These are phyloP conservation scores for Seira sanloemensis DNA, from an alignment of 2,888 invertebrate species.

Conservation along the genomic window DNA sequence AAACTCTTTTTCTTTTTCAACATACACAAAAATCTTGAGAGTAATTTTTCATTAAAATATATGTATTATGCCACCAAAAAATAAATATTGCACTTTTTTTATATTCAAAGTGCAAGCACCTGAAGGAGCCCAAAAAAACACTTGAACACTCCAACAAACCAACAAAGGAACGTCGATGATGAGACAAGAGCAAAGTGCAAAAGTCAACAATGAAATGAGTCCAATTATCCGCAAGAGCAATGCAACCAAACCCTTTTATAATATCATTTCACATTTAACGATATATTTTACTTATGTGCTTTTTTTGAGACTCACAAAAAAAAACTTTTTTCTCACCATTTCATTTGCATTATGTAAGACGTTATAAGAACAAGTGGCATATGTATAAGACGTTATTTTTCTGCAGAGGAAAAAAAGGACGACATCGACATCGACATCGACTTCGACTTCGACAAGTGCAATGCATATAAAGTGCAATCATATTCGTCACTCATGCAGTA, in stretches of 20 bases:
- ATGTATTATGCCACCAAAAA: neutral
- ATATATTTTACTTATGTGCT: no score
- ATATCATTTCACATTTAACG: slow-evolving; percentile 46
- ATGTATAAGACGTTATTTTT: neutral
- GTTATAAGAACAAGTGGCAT: neutral
- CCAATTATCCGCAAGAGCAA: slow-evolving; percentile 41
- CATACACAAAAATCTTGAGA: no score
- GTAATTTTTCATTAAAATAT: neutral
- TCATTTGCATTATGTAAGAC: slow-evolving; percentile 32
- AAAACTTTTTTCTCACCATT: slow-evolving; percentile 51
- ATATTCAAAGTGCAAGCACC: neutral
- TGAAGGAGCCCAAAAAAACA: neutral
- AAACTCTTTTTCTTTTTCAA: neutral
- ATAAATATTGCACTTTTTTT: no score
- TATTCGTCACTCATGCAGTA: neutral
- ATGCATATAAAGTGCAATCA: neutral
- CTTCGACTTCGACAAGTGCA: neutral
- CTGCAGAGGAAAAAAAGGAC: no score
- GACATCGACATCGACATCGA: no score
- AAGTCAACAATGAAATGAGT: slow-evolving; percentile 53
- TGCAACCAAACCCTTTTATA: slow-evolving; percentile 23
- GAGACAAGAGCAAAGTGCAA: slow-evolving; percentile 19
- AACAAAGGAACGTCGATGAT: neutral
- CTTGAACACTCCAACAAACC: neutral
- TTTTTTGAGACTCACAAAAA: slow-evolving; percentile 34